These are phyloP conservation scores for Temnothorax rugatulus DNA, from an alignment of 2,888 invertebrate genomes.

Conservation along the genomic window DNA sequence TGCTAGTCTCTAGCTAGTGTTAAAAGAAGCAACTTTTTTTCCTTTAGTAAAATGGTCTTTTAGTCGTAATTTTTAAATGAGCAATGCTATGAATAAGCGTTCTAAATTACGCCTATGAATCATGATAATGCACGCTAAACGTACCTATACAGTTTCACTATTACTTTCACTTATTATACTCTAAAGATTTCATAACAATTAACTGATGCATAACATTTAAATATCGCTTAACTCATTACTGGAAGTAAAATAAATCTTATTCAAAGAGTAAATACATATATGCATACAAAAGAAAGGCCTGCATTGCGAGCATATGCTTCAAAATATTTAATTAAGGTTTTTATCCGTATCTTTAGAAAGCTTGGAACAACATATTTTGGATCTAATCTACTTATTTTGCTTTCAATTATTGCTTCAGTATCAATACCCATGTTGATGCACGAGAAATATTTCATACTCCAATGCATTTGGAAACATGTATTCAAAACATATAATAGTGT, in stretches of 20 bases:
- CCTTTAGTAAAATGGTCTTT: not conserved
- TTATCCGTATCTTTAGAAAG: not conserved
- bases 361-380: not conserved
- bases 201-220: not conserved
- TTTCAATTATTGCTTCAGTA: not conserved
- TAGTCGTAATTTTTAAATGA: not conserved
- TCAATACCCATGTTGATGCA: too few species aligned
- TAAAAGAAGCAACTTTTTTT: not conserved
- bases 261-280: not conserved
- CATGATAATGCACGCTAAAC: not conserved
- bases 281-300: not conserved
- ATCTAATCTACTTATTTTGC: slow-evolving; percentile 1
- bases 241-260: not conserved
- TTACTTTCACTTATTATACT: not conserved
- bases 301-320: not conserved
- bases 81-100: not conserved
- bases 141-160: not conserved
- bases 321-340: not conserved
- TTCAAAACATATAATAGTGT: too few species aligned
- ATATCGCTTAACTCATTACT: not conserved
- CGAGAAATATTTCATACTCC: too few species aligned
- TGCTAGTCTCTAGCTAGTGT: not conserved
- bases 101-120: not conserved
- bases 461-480: too few species aligned
- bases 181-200: not conserved